These are phyloP conservation scores for Leptestheria dahalacensis DNA, from an alignment of 1,140 invertebrate species.

Conservation along the genomic window DNA sequence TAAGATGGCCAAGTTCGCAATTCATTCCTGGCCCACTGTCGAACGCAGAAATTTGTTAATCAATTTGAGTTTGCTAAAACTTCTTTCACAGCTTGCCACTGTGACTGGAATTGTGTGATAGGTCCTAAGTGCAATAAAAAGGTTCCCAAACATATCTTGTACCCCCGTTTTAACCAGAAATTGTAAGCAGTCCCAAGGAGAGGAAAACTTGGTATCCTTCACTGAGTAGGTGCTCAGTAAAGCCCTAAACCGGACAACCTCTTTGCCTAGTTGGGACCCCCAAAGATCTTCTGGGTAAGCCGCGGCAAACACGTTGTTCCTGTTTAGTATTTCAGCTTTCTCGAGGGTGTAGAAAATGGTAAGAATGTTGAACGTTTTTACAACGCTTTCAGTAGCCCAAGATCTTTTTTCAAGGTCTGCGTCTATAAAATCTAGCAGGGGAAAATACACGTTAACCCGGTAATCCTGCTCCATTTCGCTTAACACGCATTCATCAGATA, in stretches of 20 bases:
- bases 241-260: too few relatives aligned
- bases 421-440: too few relatives aligned
- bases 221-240: not conserved
- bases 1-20: not conserved
- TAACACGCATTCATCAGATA: not conserved
- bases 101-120: not conserved
- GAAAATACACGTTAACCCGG: too few relatives aligned
- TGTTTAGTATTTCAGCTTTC: too few relatives aligned
- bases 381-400: too few relatives aligned
- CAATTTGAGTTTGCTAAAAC: conserved; percentile 6
- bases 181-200: not conserved
- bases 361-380: too few relatives aligned
- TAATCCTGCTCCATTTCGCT: not conserved
- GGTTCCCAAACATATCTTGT: not conserved
- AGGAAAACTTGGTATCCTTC: not conserved
- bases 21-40: not conserved
- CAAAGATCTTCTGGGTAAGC: too few relatives aligned
- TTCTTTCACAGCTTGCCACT: conserved; percentile 2
- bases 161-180: not conserved
- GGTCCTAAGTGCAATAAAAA: not conserved
- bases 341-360: too few relatives aligned
- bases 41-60: conserved; percentile 4
- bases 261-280: too few relatives aligned
- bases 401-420: too few relatives aligned
- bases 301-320: too few relatives aligned